A percentile compares a stretch with the other conserved stretches of the same genome.
These are phyloP conservation scores for Onychomys leucogaster DNA, from an alignment of 2,797 vertebrate genomes.

Conservation along the genomic window DNA sequence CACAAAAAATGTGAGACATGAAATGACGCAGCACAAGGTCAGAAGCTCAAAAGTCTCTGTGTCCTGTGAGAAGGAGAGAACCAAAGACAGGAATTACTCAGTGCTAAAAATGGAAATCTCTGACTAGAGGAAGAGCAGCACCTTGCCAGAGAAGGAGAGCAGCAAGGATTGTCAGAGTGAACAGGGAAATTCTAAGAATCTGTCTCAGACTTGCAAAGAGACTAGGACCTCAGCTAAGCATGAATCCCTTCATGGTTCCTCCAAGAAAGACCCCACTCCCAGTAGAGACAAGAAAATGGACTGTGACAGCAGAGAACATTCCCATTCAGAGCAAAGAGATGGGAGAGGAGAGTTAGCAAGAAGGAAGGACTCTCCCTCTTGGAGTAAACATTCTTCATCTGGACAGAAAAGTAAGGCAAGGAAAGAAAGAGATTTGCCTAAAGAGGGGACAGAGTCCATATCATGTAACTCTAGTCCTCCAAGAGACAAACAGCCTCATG, in stretches of 20 bases:
- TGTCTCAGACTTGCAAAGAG: constrained; percentile 88
- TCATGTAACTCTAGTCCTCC: no score
- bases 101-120: constrained; percentile 87
- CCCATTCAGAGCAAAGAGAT: constrained; percentile 72
- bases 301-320: constrained; percentile 87
- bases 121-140: constrained; percentile 88
- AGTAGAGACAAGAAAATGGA: constrained; percentile 89
- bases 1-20: no score
- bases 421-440: no score
- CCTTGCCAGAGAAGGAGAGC: constrained; percentile 87
- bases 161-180: constrained; percentile 86
- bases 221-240: constrained; percentile 88
- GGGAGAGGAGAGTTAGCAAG: no score
- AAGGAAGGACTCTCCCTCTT: no score
- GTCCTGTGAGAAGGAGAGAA: constrained; percentile 82
- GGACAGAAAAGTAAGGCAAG: no score
- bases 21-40: no score
- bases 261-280: constrained; percentile 88
- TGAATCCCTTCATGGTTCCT: constrained; percentile 83
- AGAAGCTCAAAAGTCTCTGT: constrained; percentile 85
- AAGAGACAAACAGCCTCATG: no score
- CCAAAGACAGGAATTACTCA: constrained; percentile 87
- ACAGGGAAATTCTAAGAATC: constrained; percentile 85
- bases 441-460: no score
- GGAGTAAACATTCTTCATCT: no score